Conservation (phyloP, 2,113 vertebrate genomes). For the Otus sunia region DNA sequence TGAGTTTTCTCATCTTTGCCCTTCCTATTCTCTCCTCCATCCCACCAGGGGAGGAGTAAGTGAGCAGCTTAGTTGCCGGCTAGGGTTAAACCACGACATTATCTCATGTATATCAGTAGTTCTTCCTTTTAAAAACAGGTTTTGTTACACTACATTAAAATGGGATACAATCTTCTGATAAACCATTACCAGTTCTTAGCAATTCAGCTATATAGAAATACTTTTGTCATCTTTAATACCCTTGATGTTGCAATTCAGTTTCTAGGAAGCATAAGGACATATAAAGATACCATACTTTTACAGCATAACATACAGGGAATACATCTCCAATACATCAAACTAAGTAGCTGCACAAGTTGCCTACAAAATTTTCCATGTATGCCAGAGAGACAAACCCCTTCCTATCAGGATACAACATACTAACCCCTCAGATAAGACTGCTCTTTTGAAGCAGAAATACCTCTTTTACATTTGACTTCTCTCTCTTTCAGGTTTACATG, state of each 20-base stretch:
- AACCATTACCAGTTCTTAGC: neutral
- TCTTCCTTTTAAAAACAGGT: neutral
- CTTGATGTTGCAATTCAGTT: neutral
- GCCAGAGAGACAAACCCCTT: neutral
- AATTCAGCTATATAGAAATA: neutral
- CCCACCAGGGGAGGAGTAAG: too few relatives aligned
- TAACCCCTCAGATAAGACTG: neutral
- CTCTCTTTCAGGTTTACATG: slow-evolving; percentile 29
- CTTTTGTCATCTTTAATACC: neutral
- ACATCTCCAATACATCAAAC: neutral
- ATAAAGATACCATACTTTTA: neutral
- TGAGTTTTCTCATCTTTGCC: too few relatives aligned
- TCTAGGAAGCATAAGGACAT: neutral
- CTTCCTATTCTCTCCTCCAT: too few relatives aligned
- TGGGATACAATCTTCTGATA: neutral
- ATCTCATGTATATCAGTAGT: neutral
- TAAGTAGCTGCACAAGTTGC: neutral
- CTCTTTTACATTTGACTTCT: slow-evolving; percentile 11
- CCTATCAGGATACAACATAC: neutral
- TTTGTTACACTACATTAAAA: neutral
- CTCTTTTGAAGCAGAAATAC: slow-evolving; percentile 8
- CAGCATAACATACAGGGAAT: neutral
- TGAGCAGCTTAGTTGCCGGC: too few relatives aligned
- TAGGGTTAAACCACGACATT: too few relatives aligned
- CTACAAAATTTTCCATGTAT: neutral